phyloP scores from a whole-genome alignment of 2,797 vertebrate species.

The Phoebastria nigripes region DNA sequence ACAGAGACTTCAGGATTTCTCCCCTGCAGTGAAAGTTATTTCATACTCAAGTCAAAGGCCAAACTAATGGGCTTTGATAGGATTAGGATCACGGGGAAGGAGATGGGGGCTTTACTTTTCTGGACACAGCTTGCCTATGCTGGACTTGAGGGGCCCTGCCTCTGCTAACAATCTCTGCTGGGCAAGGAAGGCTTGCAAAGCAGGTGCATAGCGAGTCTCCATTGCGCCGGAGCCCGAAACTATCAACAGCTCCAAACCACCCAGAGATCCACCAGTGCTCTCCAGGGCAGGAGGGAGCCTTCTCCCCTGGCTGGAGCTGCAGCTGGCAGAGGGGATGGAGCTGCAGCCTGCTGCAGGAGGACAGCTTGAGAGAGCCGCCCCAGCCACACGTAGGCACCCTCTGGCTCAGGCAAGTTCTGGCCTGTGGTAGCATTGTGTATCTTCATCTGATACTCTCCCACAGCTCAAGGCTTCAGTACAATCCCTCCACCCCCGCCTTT shows the following conservation, averaged over 20 bases:
- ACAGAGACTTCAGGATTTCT: background rate
- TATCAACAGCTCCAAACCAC: background rate
- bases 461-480: background rate
- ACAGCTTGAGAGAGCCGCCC: background rate
- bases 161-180: background rate
- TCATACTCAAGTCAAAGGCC: background rate
- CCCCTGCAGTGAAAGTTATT: background rate
- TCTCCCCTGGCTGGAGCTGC: background rate
- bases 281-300: background rate
- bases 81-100: background rate
- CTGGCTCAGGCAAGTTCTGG: background rate
- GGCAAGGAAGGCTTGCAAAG: background rate
- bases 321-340: background rate
- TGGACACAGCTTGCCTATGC: background rate
- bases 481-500: background rate
- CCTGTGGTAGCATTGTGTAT: background rate
- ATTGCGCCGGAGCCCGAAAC: background rate
- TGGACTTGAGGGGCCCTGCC: background rate
- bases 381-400: background rate
- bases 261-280: background rate
- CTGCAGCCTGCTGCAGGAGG: background rate
- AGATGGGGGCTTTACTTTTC: background rate
- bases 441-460: background rate
- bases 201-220: accelerated
- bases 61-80: background rate